phyloP scores from a whole-genome alignment of 1,140 invertebrate genomes.

The Drosophila seguyi region DNA sequence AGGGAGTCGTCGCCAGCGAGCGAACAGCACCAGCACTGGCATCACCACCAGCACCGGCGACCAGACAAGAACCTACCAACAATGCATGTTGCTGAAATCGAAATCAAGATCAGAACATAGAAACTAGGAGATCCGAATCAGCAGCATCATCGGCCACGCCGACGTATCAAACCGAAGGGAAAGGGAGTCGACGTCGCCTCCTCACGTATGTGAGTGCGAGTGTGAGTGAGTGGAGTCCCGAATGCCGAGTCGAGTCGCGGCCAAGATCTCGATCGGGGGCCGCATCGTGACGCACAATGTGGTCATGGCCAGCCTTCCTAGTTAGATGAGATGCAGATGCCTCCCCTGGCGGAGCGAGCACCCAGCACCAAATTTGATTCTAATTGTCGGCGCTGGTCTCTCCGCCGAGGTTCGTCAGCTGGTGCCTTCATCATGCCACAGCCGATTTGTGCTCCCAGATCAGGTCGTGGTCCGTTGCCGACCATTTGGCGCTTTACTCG shows the following conservation, averaged over 20 bases:
- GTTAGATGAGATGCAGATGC: slow-evolving; percentile 44
- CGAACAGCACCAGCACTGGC: slow-evolving; percentile 32
- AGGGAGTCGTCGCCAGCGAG: slow-evolving; percentile 62
- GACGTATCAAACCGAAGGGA: slow-evolving; percentile 70
- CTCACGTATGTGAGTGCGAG: slow-evolving; percentile 33
- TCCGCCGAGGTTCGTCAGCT: slow-evolving; percentile 29
- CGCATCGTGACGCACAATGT: slow-evolving; percentile 75
- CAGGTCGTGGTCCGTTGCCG: slow-evolving; percentile 12
- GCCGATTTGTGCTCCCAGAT: slow-evolving; percentile 41
- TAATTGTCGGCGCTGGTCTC: slow-evolving; percentile 66
- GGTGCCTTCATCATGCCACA: slow-evolving; percentile 41
- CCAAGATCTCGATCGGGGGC: slow-evolving; percentile 42
- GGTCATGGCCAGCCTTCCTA: slow-evolving; percentile 60
- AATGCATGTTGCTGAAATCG: slow-evolving; percentile 80
- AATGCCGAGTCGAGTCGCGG: slow-evolving; percentile 22
- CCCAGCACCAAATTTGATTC: slow-evolving; percentile 76
- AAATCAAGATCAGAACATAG: slow-evolving; percentile 77
- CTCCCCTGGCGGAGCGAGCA: not conserved
- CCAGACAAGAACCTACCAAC: slow-evolving; percentile 43
- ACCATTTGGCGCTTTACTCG: slow-evolving; percentile 49
- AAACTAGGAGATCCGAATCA: slow-evolving; percentile 65
- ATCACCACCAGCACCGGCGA: slow-evolving; percentile 30
- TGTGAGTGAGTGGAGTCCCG: slow-evolving; percentile 15
- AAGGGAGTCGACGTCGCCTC: slow-evolving; percentile 41
- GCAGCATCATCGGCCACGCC: slow-evolving; percentile 76